Conservation (phyloP, 2,797 vertebrate genomes). For the Eospalax fontanierii region DNA sequence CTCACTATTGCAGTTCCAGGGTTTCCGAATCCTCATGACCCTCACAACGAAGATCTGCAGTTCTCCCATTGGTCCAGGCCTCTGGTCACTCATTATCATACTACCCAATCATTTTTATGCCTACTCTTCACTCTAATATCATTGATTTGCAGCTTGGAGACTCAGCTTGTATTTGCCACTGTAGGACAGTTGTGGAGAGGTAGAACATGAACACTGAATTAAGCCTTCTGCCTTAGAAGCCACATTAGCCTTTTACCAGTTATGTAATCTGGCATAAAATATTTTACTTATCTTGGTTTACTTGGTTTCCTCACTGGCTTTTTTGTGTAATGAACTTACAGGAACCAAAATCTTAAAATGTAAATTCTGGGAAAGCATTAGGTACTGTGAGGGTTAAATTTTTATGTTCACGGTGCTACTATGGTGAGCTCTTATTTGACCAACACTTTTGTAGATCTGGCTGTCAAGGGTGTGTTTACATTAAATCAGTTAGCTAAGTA, state of each 20-base stretch:
- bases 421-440: neutral
- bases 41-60: neutral
- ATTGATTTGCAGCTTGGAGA: neutral
- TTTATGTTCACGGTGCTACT: neutral
- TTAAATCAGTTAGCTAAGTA: neutral
- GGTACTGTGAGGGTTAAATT: neutral
- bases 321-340: neutral
- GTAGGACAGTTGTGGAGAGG: neutral
- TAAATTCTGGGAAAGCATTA: neutral
- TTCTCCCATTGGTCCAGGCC: neutral
- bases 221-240: neutral
- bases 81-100: neutral
- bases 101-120: neutral
- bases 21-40: neutral
- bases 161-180: neutral
- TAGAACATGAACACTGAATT: neutral
- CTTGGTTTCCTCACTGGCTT: neutral
- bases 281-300: neutral
- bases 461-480: neutral
- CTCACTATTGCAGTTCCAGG: neutral
- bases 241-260: neutral
- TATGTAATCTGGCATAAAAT: neutral
- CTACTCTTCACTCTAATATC: neutral
- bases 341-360: neutral
- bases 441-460: neutral